Conservation (phyloP, 2,888 invertebrate genomes). For the Ceramica pisi region DNA sequence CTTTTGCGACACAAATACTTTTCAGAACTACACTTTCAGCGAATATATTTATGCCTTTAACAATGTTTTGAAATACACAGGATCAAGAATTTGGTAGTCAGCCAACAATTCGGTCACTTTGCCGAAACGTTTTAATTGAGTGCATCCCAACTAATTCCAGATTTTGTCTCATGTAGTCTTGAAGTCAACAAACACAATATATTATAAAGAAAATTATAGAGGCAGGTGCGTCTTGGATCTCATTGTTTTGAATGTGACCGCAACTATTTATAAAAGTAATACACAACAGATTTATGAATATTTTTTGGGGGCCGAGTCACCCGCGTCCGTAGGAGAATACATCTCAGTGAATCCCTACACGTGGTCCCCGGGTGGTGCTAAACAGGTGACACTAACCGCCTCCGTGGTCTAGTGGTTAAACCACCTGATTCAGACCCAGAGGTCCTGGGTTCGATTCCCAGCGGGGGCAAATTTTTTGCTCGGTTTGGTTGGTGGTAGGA, state of each 20-base stretch:
- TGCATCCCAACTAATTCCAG: slow-evolving; percentile 47
- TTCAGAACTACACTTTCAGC: slow-evolving; percentile 2
- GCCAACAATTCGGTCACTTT: slow-evolving; percentile 48
- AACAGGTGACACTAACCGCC: too few relatives aligned
- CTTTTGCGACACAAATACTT: slow-evolving; percentile 29
- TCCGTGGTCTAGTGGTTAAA: too few relatives aligned
- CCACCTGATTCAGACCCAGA: too few relatives aligned
- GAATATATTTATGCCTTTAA: slow-evolving; percentile 18
- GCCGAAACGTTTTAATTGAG: slow-evolving; percentile 40
- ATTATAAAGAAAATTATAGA: slow-evolving; percentile 39
- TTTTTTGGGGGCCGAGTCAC: too few relatives aligned
- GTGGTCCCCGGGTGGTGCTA: too few relatives aligned
- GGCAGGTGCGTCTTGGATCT: slow-evolving; percentile 41
- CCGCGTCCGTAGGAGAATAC: too few relatives aligned
- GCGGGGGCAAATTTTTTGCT: too few relatives aligned
- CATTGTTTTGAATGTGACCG: slow-evolving; percentile 45
- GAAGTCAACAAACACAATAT: slow-evolving; percentile 23
- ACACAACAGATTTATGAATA: not conserved
- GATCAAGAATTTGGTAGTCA: slow-evolving; percentile 44
- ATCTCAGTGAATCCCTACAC: too few relatives aligned
- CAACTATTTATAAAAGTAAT: slow-evolving; percentile 20
- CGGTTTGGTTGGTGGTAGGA: too few relatives aligned
- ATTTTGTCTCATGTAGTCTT: slow-evolving; percentile 35
- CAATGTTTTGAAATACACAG: slow-evolving; percentile 40
- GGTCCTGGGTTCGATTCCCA: too few relatives aligned